Base-by-base conservation (phyloP, 2,888 invertebrate species). In the Mimas tiliae region DNA sequence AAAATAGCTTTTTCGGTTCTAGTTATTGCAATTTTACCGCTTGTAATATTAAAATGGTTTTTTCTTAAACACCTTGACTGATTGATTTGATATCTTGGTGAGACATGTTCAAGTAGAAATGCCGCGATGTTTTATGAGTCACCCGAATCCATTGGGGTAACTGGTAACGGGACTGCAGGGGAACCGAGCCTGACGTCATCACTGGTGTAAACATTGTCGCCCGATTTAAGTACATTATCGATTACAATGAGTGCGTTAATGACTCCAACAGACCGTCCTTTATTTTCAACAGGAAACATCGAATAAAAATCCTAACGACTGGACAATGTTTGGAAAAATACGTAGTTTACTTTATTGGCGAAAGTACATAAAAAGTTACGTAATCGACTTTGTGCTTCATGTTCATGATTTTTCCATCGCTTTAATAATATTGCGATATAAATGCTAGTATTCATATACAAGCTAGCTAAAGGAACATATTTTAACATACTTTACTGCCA, bases 161-260 rank as follows among this genome's bases (percentile, higher is more conserved):
- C 19, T 16, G 34, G 7, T 4, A 1, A 27, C 27, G 27, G 48
- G 48, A 16, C 6, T 48, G 50, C 11, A 80, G 77, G 78, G 80
- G 82, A 8, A 12, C 38, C 52, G 81, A 78, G 78, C 73, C 74
- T 86, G 86, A 86, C 85, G 85, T 85, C 86, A 86, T 69, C 70
- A 66, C 63, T 65, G 71, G 65, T 73, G 77, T 77, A 80, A 78
- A 82, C 78, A 82, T 72, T 72, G 71, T 69, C 71, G 74, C 71
- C 72, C 71, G 76, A 74, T 72, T 77, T 75, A 72, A 76, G 72
- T 74, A 70, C 64, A 66, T 73, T 74, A 79, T 76, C 78, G 81
- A 80, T 80, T 76, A 74, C 72, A 63, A 68, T 72, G 70, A 71
- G 70, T 70, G 66, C 69, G 68, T 73, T 71, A 66, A 65, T 65